Evolutionary conservation across 1,140 invertebrate species (phyloP), one percentile per base, ranked within the genome.

Genomic region (Temnothorax curvispinosus): DNA sequence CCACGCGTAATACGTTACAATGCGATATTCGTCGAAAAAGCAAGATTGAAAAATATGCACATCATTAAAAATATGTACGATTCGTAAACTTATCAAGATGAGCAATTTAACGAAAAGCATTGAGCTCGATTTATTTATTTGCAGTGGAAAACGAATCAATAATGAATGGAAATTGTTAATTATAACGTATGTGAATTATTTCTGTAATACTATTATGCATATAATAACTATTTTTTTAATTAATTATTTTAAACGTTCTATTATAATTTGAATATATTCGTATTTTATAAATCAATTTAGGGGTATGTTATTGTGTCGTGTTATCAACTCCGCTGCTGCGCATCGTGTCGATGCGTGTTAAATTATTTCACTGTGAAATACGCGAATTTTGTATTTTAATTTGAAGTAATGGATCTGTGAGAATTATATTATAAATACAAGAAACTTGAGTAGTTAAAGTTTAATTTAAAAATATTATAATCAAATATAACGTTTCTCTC

Each of bases 381-480:
- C 18, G 41, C 8, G 7, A 67, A 67, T 41, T 65, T 44, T 67
- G 38, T 44, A 44, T 44, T 67, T 67, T 67, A 67, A 67, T 67
- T 67, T 44, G 38, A 21, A 41, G n/a, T 41, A 67, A 67, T 44
- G n/a, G n/a, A 67, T 65, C 64, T 38, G 35, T 44, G 18, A 67
- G 35, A 64, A 44, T 67, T 44, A 41, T 65, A 7, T n/a, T 3
- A n/a, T 38, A 65, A 8, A 21, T 65, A 65, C 9, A 6, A 65
- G 15, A 38, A 65, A 44, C 13, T 44, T 64, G 5, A 35, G 32
- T 64, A 65, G 8, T 38, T 65, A 67, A 44, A 67, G 44, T 9
- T 67, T 0, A 21, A 67, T 41, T 38, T 38, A 13, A 41, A 38
- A 15, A 3, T 18, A 65, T 41, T 18, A 65, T 41, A 21, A 65